These are phyloP conservation scores for Myodes glareolus DNA, from an alignment of 2,113 vertebrate species.

Conservation along the genomic window DNA sequence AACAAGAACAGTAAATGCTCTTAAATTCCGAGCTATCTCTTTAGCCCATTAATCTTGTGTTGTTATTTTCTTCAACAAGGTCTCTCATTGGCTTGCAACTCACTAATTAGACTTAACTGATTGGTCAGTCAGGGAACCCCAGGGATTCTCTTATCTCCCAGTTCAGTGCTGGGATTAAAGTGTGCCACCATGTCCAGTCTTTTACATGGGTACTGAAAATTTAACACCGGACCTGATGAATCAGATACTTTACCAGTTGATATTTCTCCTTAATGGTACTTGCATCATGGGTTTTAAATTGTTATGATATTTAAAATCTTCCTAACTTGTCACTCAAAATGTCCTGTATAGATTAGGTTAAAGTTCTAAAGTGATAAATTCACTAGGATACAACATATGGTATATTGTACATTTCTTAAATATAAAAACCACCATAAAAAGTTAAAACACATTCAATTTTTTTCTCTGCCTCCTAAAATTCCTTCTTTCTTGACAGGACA, in stretches of 20 bases:
- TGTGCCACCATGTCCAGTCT: not conserved
- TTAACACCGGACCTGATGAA: not conserved
- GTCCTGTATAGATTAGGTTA: not conserved
- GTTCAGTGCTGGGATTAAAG: not conserved
- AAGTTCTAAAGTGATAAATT: not conserved
- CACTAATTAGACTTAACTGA: not conserved
- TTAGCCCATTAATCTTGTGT: not conserved
- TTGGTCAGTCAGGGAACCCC: not conserved
- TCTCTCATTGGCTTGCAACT: not conserved
- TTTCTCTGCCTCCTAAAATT: not conserved
- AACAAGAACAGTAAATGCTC: not conserved
- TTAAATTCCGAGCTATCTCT: not conserved
- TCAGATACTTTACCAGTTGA: not conserved
- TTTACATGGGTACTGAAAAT: too few relatives aligned
- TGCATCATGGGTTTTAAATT: not conserved
- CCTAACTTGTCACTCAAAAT: slow-evolving; percentile 1
- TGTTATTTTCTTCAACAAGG: too few relatives aligned
- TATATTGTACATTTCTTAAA: not conserved
- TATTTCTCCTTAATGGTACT: not conserved
- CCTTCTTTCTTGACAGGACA: not conserved
- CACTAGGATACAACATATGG: not conserved
- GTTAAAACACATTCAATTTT: not conserved
- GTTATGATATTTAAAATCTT: not conserved
- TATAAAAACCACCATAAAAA: slow-evolving; percentile 12
- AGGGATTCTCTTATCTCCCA: not conserved